phyloP scores from a whole-genome alignment of 2,797 vertebrate species.

The Chelmon rostratus region DNA sequence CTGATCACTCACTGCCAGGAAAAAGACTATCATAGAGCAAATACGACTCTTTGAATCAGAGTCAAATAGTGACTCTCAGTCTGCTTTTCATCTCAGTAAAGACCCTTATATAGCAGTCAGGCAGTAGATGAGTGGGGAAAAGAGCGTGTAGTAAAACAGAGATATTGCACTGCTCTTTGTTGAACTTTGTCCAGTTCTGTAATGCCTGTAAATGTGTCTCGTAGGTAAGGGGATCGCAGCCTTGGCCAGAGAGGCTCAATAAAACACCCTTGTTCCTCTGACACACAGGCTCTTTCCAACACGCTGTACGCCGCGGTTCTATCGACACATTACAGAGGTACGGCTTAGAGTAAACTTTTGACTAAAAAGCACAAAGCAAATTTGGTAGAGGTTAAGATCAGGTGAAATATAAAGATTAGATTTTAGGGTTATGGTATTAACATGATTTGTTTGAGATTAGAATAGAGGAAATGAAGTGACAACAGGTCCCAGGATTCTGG shows the following conservation, averaged over 20 bases:
- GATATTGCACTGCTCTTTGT: conserved; percentile 64
- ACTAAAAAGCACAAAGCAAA: not conserved
- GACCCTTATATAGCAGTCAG: conserved; percentile 69
- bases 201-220: conserved; percentile 78
- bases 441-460: conserved; percentile 1
- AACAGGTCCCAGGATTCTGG: not conserved
- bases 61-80: conserved; percentile 71
- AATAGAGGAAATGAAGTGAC: not conserved
- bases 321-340: not conserved
- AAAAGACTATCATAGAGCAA: conserved; percentile 78
- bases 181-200: conserved; percentile 76
- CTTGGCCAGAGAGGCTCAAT: conserved; percentile 65
- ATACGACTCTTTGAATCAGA: conserved; percentile 70
- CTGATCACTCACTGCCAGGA: conserved; percentile 74
- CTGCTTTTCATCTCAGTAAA: conserved; percentile 77
- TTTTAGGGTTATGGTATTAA: not conserved
- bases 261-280: conserved; percentile 63
- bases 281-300: conserved; percentile 49
- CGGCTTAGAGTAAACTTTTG: not conserved
- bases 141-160: conserved; percentile 76
- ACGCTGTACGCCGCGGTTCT: conserved; percentile 11
- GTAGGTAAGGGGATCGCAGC: conserved; percentile 69
- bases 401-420: not conserved
- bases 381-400: conserved; percentile 7
- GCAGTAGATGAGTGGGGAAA: conserved; percentile 61